Conservation (phyloP, 2,797 vertebrate species). For the Hapalemur alaotrensis region DNA sequence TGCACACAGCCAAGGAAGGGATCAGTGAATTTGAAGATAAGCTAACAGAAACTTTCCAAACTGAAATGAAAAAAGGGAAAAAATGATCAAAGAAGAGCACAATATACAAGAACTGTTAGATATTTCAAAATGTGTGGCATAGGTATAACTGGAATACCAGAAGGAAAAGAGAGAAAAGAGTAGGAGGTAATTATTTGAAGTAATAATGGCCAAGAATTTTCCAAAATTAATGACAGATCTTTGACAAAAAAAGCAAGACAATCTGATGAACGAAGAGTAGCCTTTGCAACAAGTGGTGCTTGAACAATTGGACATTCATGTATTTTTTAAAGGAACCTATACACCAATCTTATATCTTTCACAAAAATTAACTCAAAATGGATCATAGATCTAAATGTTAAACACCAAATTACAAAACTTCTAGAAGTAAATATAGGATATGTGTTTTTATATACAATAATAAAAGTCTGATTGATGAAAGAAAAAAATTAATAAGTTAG, state of each 20-base stretch:
- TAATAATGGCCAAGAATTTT: background rate
- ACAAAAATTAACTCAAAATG: background rate
- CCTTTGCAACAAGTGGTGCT: background rate
- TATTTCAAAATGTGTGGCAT: background rate
- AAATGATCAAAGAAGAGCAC: background rate
- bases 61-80: background rate
- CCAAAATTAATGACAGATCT: background rate
- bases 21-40: background rate
- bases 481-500: background rate
- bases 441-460: background rate
- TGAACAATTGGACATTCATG: background rate
- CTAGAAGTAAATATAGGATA: background rate
- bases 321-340: background rate
- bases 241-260: background rate
- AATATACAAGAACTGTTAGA: background rate
- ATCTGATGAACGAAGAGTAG: background rate
- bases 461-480: background rate
- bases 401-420: background rate
- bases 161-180: background rate
- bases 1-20: background rate
- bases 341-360: background rate
- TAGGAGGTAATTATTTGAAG: background rate
- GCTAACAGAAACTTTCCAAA: background rate
- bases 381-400: background rate
- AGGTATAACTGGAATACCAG: background rate